Evolutionary conservation across 2,113 vertebrate species (phyloP), one percentile per base, ranked within the genome.

Genomic region (Ceuthmochares aereus): DNA sequence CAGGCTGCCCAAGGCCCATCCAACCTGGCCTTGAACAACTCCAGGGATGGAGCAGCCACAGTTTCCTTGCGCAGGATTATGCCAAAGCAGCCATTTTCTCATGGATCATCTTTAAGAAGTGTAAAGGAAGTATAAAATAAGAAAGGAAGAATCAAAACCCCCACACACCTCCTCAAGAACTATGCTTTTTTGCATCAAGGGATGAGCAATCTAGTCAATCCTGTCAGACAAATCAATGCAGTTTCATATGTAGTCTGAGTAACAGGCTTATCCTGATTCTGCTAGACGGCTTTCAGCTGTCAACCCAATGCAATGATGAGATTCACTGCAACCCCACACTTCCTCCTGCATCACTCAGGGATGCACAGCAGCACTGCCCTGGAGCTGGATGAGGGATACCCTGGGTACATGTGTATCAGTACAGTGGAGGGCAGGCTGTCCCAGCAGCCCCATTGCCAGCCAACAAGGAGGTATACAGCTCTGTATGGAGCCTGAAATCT

Each of bases 401-500:
- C 43, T 7, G 19, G 15, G 14, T 4, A 6, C 0, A 0, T 5
- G 18, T 34, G 17, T 5, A 12, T 12, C 23, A 36, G 22, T 45
- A 20, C 30, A 29, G 42, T 0, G 10, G 32, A 58, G 51, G 19
- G n/a, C 32, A 34, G 34, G 22, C 19, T 72, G 17, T 1, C 32
- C 32, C 6, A 25, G 40, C 37, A 70, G 36, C 13, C 22, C 19
- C 19, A 6, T 1, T 15, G 16, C 73, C 78, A 52, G 13, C 1
- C 0, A 0, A 54, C 21, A 73, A 52, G 21, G 20, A 76, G 0
- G 0, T 13, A 4, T 49, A n/a, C 54, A 34, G 49, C 11, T 78
- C 43, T 62, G 14, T 3, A 4, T 3, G 18, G 20, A 81, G 14
- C n/a, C 59, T 60, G 43, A 81, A 60, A 81, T 56, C 7, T 37